Evolutionary conservation across 2,888 invertebrate species (phyloP).

Genomic region (Heliconius hortense): DNA sequence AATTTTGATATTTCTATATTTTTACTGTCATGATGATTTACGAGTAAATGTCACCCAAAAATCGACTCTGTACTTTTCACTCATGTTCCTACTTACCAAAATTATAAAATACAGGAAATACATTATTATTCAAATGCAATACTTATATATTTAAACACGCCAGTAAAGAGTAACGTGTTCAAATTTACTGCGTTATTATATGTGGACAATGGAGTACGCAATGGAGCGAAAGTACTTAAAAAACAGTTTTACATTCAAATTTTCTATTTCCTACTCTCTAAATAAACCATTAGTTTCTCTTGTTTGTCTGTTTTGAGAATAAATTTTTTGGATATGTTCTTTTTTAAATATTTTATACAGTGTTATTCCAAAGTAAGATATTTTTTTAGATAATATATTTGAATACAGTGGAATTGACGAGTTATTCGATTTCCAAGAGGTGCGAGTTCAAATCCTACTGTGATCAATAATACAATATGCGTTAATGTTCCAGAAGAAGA

Average conservation of each 20-base stretch:
- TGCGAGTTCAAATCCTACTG: no score
- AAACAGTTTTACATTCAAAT: constrained; percentile 31
- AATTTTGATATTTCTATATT: no score
- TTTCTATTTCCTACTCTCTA: constrained; percentile 20
- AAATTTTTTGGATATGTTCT: no score
- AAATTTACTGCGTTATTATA: constrained; percentile 70
- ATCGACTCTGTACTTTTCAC: background rate
- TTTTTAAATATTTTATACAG: no score
- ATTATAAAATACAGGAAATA: constrained; percentile 3
- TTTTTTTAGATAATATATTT: no score
- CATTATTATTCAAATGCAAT: constrained; percentile 8
- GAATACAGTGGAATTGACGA: no score
- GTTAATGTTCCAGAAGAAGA: no score
- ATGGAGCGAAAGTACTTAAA: constrained; percentile 45
- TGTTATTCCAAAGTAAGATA: no score
- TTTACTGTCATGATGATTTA: no score
- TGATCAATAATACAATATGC: no score
- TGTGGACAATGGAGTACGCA: constrained; percentile 53
- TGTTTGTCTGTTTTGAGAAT: background rate
- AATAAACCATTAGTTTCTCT: background rate
- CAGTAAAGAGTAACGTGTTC: constrained; percentile 45
- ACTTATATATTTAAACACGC: constrained; percentile 9
- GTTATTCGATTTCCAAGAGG: no score
- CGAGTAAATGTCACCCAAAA: background rate
- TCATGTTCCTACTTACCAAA: background rate